Conservation (phyloP, 2,113 vertebrate genomes). For the Lichenostomus cassidix region DNA sequence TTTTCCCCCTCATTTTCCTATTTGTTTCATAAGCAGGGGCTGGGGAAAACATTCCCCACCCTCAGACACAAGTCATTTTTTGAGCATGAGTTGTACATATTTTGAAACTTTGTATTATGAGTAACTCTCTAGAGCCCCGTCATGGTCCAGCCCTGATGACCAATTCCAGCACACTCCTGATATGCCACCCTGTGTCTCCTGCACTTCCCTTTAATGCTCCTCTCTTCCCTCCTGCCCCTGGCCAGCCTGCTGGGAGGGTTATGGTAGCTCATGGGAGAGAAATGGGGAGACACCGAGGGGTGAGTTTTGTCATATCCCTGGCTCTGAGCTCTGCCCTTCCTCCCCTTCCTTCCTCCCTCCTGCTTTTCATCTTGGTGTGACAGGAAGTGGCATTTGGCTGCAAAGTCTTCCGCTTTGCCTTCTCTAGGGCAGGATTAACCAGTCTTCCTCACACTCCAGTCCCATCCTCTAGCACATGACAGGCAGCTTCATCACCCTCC, state of each 20-base stretch:
- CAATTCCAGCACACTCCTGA: not conserved
- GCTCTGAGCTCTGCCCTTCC: not conserved
- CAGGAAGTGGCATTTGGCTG: not conserved
- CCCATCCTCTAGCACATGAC: fast-evolving
- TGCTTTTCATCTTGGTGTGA: not conserved
- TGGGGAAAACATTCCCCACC: constrained; percentile 10
- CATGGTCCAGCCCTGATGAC: not conserved
- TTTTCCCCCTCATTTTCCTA: not conserved
- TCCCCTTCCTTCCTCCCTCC: not conserved
- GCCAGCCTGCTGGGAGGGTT: not conserved
- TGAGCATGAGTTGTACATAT: not conserved
- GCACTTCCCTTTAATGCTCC: not conserved
- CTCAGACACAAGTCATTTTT: constrained; percentile 38
- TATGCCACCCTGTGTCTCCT: not conserved
- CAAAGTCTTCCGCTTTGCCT: not conserved
- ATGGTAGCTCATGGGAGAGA: not conserved
- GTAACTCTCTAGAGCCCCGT: not conserved
- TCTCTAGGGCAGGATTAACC: not conserved
- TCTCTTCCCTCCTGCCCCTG: not conserved
- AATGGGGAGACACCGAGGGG: fast-evolving
- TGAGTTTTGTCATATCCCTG: not conserved
- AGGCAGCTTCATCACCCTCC: not conserved
- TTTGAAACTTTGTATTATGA: constrained; percentile 37
- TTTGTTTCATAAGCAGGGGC: not conserved
- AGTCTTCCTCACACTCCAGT: not conserved